Evolutionary conservation across 2,888 invertebrate species (phyloP).

Genomic region (Metacarcinus magister): DNA sequence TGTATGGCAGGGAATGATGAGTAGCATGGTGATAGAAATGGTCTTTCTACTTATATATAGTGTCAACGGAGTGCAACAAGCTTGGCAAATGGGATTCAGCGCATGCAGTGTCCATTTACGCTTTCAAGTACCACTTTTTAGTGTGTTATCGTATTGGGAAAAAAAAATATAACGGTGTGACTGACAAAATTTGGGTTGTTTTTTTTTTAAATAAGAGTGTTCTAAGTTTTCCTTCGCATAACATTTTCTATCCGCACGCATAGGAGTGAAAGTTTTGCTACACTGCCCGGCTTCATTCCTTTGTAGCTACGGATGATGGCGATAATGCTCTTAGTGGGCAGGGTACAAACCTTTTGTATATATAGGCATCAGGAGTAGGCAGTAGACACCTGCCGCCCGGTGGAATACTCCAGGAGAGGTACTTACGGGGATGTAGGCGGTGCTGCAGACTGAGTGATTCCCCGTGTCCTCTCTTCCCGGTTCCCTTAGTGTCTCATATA

Average conservation of each 20-base stretch:
- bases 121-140: no score
- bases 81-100: background rate
- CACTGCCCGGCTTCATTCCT: background rate
- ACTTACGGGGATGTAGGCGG: background rate
- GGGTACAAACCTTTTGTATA: background rate
- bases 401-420: no score
- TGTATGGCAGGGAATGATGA: no score
- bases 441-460: no score
- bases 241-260: no score
- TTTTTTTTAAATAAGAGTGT: background rate
- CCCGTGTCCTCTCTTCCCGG: no score
- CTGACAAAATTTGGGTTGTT: no score
- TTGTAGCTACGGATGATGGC: background rate
- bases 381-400: no score
- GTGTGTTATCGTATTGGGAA: background rate
- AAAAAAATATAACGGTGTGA: background rate
- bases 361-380: no score
- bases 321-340: background rate
- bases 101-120: background rate
- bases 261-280: background rate
- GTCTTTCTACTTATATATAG: background rate
- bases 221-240: background rate
- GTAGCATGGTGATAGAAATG: no score
- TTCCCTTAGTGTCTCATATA: no score
- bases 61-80: background rate